These are phyloP conservation scores for Ochlodes sylvanus DNA, from an alignment of 2,888 invertebrate genomes.

Conservation along the genomic window DNA sequence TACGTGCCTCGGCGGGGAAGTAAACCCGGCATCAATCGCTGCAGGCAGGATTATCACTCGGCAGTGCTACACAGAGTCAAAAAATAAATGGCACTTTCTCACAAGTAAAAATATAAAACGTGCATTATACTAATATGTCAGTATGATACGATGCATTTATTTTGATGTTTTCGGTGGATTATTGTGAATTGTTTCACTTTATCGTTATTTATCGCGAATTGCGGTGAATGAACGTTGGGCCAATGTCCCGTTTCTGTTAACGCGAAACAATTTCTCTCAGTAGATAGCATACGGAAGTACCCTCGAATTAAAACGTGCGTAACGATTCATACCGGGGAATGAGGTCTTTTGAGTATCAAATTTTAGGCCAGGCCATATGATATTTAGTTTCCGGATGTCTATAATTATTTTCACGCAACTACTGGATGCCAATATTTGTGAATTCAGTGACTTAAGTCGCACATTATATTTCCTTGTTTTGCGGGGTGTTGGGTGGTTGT, in stretches of 20 bases:
- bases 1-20: no score
- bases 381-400: slow-evolving; percentile 9
- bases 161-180: slow-evolving; percentile 22
- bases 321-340: slow-evolving; percentile 18
- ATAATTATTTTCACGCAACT: neutral
- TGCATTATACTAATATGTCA: neutral
- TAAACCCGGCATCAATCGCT: no score
- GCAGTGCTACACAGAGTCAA: no score
- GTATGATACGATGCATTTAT: slow-evolving; percentile 10
- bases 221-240: slow-evolving; percentile 57
- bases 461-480: no score
- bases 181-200: slow-evolving; percentile 33
- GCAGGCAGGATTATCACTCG: no score
- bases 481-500: no score
- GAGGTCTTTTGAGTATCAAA: slow-evolving; percentile 20
- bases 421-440: neutral
- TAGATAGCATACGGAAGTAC: slow-evolving; percentile 24
- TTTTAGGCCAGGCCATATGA: neutral
- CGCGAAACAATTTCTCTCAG: slow-evolving; percentile 54
- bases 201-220: slow-evolving; percentile 51
- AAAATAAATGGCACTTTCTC: no score
- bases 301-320: slow-evolving; percentile 36
- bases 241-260: slow-evolving; percentile 54
- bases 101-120: no score
- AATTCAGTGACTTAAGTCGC: no score